phyloP scores from a whole-genome alignment of 2,797 vertebrate genomes.

The Mormyrus proboscirostris region DNA sequence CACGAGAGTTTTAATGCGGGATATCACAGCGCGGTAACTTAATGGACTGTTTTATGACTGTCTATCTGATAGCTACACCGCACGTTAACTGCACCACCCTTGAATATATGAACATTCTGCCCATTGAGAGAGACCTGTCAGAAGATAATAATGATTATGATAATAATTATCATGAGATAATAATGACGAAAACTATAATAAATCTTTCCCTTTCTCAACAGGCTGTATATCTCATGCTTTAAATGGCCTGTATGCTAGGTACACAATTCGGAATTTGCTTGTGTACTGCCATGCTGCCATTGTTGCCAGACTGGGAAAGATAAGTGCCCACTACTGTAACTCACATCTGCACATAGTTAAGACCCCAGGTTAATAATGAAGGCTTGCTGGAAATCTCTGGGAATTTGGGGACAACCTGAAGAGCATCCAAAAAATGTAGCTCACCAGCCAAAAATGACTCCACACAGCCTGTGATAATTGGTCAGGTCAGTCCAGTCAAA shows the following conservation, averaged over 20 bases:
- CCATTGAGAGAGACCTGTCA: not conserved
- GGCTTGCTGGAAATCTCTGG: not conserved
- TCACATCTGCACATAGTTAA: not conserved
- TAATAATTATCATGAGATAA: not conserved
- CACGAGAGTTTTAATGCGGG: not conserved
- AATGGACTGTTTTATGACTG: conserved; percentile 12
- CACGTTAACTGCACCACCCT: not conserved
- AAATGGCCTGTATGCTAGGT: not conserved
- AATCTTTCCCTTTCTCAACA: not conserved
- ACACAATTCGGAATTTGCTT: not conserved
- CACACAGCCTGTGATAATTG: not conserved
- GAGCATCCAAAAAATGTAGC: not conserved
- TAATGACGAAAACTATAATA: not conserved
- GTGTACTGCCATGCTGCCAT: not conserved
- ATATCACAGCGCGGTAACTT: not conserved
- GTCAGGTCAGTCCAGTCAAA: conserved; percentile 3
- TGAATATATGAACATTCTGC: not conserved
- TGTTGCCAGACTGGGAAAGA: not conserved
- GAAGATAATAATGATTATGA: not conserved
- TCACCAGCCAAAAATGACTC: conserved; percentile 2
- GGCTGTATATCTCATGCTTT: not conserved
- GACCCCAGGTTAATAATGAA: not conserved
- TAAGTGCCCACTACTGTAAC: not conserved
- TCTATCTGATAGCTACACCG: not conserved
- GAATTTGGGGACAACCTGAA: not conserved